Conservation (phyloP, 2,113 vertebrate species). For the Platanista minor region DNA sequence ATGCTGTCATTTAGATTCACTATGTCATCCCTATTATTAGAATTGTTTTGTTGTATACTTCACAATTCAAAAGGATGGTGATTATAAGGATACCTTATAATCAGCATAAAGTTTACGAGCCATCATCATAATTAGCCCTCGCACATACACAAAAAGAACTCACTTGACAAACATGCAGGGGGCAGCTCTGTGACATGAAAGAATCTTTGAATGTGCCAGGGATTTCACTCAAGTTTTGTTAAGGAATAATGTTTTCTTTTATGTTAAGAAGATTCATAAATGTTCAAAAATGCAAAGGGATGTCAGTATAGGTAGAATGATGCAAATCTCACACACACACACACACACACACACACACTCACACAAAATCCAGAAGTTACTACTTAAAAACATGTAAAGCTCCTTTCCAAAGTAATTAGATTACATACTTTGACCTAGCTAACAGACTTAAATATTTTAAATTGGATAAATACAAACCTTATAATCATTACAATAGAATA, state of each 20-base stretch:
- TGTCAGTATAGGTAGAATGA: conserved; percentile 38
- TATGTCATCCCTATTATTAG: conserved; percentile 80
- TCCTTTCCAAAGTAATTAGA: conserved; percentile 62
- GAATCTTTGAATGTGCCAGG: conserved; percentile 55
- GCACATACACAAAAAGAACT: conserved; percentile 52
- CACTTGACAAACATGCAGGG: conserved; percentile 58
- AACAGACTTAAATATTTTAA: neutral
- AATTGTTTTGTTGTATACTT: conserved; percentile 79
- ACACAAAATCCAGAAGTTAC: conserved; percentile 46
- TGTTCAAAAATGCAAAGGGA: conserved; percentile 46
- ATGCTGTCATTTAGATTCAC: conserved; percentile 76
- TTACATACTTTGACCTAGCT: neutral
- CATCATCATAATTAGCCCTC: conserved; percentile 74
- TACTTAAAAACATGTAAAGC: conserved; percentile 48
- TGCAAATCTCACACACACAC: neutral
- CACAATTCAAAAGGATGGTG: conserved; percentile 81
- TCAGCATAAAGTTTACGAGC: conserved; percentile 74
- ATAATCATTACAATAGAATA: neutral
- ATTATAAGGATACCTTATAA: conserved; percentile 79
- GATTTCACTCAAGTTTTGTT: conserved; percentile 63
- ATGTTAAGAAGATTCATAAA: conserved; percentile 37
- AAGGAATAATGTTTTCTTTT: conserved; percentile 54
- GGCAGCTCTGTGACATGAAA: conserved; percentile 60
- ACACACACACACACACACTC: neutral
- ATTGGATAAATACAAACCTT: neutral